A percentile compares a stretch with the other conserved stretches of the same genome.
Evolutionary conservation across 2,888 invertebrate species (phyloP).

Genomic region (Pardosa pseudoannulata): DNA sequence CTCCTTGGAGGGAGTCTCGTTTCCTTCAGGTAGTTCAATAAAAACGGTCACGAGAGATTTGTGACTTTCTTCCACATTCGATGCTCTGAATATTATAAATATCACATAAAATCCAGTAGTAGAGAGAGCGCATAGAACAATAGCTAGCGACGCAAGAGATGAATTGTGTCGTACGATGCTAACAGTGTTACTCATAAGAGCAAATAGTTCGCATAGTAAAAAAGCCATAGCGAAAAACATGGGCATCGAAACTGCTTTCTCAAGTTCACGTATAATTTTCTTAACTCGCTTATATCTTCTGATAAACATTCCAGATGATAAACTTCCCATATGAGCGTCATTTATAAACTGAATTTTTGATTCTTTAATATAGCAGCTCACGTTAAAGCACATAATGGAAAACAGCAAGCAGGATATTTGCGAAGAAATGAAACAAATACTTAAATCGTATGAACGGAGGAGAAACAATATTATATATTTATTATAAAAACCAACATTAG

Average conservation of each 20-base stretch:
- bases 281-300: constrained; percentile 40
- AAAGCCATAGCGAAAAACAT: constrained; percentile 54
- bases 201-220: constrained; percentile 47
- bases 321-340: not conserved
- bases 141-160: constrained; percentile 20
- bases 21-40: constrained; percentile 30
- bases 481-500: constrained; percentile 34
- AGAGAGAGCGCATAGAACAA: constrained; percentile 45
- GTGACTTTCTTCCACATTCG: constrained; percentile 48
- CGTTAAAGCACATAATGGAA: constrained; percentile 31
- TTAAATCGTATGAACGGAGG: constrained; percentile 43
- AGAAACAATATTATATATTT: constrained; percentile 49
- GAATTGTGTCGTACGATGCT: constrained; percentile 24
- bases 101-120: constrained; percentile 50
- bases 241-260: constrained; percentile 53
- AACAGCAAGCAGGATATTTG: constrained; percentile 53
- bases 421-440: constrained; percentile 42
- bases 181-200: constrained; percentile 56
- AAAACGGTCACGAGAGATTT: constrained; percentile 32
- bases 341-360: not conserved
- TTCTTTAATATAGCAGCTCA: constrained; percentile 26
- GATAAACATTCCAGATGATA: constrained; percentile 17
- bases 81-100: constrained; percentile 43
- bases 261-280: constrained; percentile 31
- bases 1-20: constrained; percentile 15